Evolutionary conservation across 2,797 vertebrate species (phyloP), one percentile per base, ranked within the genome.

Genomic region (Petrocephalus sullivani): DNA sequence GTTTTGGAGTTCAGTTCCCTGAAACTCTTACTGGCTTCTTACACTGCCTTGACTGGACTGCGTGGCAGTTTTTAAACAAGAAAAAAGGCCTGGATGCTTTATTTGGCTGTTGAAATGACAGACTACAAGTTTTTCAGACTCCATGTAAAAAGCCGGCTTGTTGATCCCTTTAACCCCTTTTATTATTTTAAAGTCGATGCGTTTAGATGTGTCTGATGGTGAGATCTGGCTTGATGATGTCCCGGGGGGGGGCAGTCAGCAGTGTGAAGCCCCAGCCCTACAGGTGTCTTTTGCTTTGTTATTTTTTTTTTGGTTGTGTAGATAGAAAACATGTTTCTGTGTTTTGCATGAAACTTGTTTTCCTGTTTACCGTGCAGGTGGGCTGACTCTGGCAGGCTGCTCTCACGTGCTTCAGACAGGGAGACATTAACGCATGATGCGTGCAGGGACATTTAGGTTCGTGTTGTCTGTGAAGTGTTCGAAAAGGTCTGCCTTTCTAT

Each of bases 1-100:
- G 85, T 88, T 88, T 85, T 85, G 82, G 81, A 88, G 16, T 85
- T 51, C 16, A 67, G 41, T 85, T 84, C 57, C 16, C 87, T 21
- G 57, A 67, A 85, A 71, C 87, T 51, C 58, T 64, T 83, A 53
- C 61, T 64, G 53, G 60, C 9, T 56, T 54, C 16, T 64, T 54
- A 71, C 33, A 33, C 67, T 58, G 64, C n/a, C 21, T 46, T 9
- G 41, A 21, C 41, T 28, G 56, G 78, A 86, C 54, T 41, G 56
- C 21, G 82, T 58, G 54, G 51, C 84, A 84, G 84, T 19, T 28
- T 33, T 60, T 60, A 71, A 85, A 16, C 28, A 41, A 58, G 54
- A 46, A 33, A 85, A 53, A 57, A 3, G 57, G 46, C 1, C 41
- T 0, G 0, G 33, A 46, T 85, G 21, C 82, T 85, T 88, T 54